Base-by-base conservation (phyloP, 2,113 vertebrate species). In the Ondatra zibethicus region DNA sequence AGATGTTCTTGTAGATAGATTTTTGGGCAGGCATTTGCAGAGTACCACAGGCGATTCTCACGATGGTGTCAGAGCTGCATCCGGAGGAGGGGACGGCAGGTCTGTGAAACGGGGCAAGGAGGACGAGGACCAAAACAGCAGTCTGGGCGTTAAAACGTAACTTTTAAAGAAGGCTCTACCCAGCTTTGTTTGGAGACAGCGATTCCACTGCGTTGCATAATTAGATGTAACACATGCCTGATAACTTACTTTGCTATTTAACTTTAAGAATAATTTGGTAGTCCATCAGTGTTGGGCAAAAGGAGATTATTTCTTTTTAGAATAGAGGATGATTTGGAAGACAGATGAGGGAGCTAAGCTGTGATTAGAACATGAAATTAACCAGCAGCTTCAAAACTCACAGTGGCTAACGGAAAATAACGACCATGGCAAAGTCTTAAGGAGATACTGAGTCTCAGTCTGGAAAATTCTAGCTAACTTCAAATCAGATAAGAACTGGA, bases 1-100 rank as follows among this genome's bases (percentile, higher is more conserved):
- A 99, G 98, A 98, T 98, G 98, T 98, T 99, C 98, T 98, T 98
- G 97, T 95, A 98, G 98, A 98, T 98, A 98, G 98, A 98, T 98
- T 98, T 86, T 86, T 98, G 98, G 98, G 98, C 98, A 98, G 98
- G 98, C 99, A 98, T 99, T 98, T 98, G 97, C 81, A 93, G 97
- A 98, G 97, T 96, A 98, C 97, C 68, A 77, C 96, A 96, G 95
- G 97, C 89, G 98, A 98, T 97, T 98, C 98, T 98, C 97, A 97
- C 89, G 96, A 95, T 97, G 95, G 96, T 47, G 11, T 98, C 98
- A 97, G 96, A 97, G 92, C 91, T 97, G 97, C 97, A 98, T 75
- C 94, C 96, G 98, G 97, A 97, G 92, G 92, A 97, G 94, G 97
- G 82, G 98, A 92, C 89, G 65, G 70, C 82, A 81, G 94, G 92